Evolutionary conservation across 2,113 vertebrate species (phyloP).

Genomic region (Alligator sinensis): DNA sequence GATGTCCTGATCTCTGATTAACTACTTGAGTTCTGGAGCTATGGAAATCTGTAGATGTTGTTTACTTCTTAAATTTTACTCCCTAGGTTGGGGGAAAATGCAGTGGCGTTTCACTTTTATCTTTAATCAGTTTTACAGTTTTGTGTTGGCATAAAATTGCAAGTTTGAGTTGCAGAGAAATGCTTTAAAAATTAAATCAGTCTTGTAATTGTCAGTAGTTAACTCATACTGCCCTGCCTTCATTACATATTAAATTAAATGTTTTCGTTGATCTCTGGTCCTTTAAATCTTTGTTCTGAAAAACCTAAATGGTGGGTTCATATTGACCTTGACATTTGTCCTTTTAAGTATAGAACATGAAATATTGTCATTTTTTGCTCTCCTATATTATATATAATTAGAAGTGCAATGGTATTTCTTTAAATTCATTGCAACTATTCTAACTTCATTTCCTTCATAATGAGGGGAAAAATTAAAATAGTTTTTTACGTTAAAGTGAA

Average conservation of each 20-base stretch:
- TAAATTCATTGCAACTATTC: constrained; percentile 11
- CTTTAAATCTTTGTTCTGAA: neutral
- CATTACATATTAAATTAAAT: neutral
- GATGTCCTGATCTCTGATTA: neutral
- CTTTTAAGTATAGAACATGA: neutral
- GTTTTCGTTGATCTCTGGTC: neutral
- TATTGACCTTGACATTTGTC: neutral
- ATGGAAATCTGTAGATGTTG: neutral
- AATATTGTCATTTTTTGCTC: neutral
- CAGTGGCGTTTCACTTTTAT: neutral
- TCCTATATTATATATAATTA: neutral
- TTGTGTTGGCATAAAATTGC: neutral
- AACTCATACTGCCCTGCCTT: neutral
- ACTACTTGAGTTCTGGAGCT: neutral
- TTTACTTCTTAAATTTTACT: neutral
- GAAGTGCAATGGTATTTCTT: neutral
- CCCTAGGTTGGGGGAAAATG: neutral
- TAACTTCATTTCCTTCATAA: neutral
- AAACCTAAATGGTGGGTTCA: neutral
- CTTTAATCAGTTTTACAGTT: neutral
- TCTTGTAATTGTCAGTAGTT: neutral
- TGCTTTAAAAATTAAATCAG: neutral
- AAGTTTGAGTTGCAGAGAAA: neutral
- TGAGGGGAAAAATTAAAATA: neutral
- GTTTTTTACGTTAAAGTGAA: neutral